A percentile compares a stretch with the other conserved stretches of the same genome.
Evolutionary conservation across 2,888 invertebrate species (phyloP).

Genomic region (Pharmacophagus antenor): DNA sequence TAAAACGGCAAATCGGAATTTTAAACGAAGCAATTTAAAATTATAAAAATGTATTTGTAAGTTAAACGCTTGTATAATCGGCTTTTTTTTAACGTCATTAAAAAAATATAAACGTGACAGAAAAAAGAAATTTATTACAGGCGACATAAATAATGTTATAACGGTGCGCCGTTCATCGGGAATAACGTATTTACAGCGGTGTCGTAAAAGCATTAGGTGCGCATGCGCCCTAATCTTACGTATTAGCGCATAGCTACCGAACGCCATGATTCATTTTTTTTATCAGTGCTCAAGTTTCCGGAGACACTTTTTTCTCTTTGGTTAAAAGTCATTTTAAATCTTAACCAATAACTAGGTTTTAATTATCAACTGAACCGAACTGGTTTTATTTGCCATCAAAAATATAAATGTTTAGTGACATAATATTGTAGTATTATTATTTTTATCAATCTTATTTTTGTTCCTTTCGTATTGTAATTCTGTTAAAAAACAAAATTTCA

Average conservation of each 20-base stretch:
- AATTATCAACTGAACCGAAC: background rate
- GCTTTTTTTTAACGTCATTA: conserved; percentile 31
- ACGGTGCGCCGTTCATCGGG: conserved; percentile 57
- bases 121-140: conserved; percentile 53
- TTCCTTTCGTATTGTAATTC: too few species aligned
- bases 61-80: conserved; percentile 22
- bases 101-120: conserved; percentile 33
- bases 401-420: too few species aligned
- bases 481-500: too few species aligned
- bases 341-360: background rate
- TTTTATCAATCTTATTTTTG: too few species aligned
- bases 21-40: background rate
- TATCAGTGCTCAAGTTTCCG: conserved; percentile 38
- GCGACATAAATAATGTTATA: conserved; percentile 56
- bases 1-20: background rate
- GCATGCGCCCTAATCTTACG: conserved; percentile 61
- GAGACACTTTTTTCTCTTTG: conserved; percentile 12
- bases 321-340: background rate
- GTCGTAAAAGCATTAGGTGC: conserved; percentile 72
- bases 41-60: too few species aligned
- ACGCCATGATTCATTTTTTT: conserved; percentile 57
- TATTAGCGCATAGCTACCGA: conserved; percentile 55
- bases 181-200: conserved; percentile 63
- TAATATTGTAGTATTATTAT: background rate
- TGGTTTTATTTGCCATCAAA: too few species aligned